phyloP scores from a whole-genome alignment of 2,113 vertebrate species.

The Hydrolagus affinis region DNA sequence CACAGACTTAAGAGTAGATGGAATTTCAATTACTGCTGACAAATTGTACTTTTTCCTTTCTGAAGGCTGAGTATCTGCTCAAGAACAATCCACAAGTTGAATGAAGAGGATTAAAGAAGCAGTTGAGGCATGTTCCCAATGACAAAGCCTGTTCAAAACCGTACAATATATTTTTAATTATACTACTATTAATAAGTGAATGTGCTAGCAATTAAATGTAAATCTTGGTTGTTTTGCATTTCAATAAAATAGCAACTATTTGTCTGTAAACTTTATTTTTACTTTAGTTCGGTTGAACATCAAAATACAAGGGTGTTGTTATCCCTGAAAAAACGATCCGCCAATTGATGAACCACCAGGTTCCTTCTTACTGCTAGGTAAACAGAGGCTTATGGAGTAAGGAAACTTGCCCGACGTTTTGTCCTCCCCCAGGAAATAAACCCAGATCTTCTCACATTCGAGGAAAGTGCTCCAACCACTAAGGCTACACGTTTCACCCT shows the following conservation, averaged over 20 bases:
- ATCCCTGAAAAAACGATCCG: no score
- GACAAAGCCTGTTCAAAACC: background rate
- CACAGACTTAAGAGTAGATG: no score
- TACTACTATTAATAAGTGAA: background rate
- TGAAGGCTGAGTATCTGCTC: conserved; percentile 71
- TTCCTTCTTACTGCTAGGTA: no score
- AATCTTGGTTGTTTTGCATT: background rate
- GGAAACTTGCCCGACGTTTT: no score
- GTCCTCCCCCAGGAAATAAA: no score
- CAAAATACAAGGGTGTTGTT: no score
- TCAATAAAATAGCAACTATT: background rate
- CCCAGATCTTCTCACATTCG: no score
- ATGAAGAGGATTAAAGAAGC: conserved; percentile 38
- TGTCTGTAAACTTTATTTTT: background rate
- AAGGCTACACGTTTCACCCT: no score
- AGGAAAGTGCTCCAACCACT: no score
- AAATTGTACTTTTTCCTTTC: conserved; percentile 37
- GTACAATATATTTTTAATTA: background rate
- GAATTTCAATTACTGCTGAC: background rate
- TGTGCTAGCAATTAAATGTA: background rate
- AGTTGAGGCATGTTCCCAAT: background rate
- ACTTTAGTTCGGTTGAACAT: no score
- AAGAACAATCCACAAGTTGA: conserved; percentile 54
- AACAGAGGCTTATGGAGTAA: no score
- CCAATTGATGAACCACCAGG: no score